Base-by-base conservation (phyloP, 2,113 vertebrate genomes). In the Gavia stellata region DNA sequence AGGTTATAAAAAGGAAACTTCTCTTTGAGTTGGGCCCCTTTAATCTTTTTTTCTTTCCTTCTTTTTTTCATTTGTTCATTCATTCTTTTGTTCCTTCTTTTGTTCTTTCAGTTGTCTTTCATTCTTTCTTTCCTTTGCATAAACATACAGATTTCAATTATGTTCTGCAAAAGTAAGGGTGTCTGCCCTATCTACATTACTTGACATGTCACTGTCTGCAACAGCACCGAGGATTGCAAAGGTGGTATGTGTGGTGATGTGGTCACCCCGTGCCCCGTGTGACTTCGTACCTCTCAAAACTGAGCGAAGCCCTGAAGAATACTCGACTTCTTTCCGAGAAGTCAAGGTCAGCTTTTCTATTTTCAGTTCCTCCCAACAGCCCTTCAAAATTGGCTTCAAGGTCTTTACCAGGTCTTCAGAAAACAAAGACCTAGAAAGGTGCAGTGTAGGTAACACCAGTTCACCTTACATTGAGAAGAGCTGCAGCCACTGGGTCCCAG, bases 321-420 rank as follows among this genome's bases (percentile, higher is more conserved):
- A 81, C 5, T 6, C 6, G 6, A 93, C 86, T 96, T 96, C 88
- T 50, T 94, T 96, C n/a, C 56, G 38, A 90, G 97, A 94, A 90
- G 53, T 91, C 56, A 86, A 58, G 20, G 38, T 83, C 36, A 96
- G 83, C 17, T 80, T 95, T 47, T 95, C 88, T 74, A 33, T 59
- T 70, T 87, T 80, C 42, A 95, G n/a, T 62, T 96, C 82, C 50
- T 91, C 68, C 11, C 59, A 94, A n/a, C 40, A 28, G 50, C 80
- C n/a, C 50, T 80, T 94, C 21, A 97, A 50, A 40, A 86, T 70
- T 65, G 86, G 73, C 81, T 94, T 97, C 33, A 96, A 63, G 56
- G 90, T 68, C 78, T 94, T 94, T 45, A 93, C 6, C 19, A 75
- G 42, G 49, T 74, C 31, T 36, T 94, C 74, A 66, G 65, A 78